phyloP scores from a whole-genome alignment of 2,888 invertebrate genomes.

The Aradus depressus region DNA sequence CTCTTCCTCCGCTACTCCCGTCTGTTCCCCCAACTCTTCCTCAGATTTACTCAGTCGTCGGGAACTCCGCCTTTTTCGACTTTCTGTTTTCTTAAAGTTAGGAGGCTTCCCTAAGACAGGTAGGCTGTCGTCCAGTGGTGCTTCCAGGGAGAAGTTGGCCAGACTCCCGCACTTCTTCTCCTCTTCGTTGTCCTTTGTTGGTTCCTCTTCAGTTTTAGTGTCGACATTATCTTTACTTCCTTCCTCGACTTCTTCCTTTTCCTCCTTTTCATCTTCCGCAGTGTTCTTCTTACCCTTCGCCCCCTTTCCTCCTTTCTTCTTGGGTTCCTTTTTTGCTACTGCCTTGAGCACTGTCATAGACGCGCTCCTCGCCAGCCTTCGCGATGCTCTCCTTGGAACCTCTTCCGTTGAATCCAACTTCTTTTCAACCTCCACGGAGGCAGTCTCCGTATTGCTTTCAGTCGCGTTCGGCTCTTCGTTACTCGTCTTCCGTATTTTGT shows the following conservation, averaged over 20 bases:
- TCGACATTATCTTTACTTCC: background rate
- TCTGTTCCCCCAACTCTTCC: slow-evolving; percentile 6
- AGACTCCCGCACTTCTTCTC: slow-evolving; percentile 3
- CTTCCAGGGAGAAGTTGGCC: slow-evolving; percentile 21
- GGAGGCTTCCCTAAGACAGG: background rate
- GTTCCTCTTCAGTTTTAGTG: slow-evolving; percentile 24
- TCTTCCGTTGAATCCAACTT: no score
- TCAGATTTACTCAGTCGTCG: slow-evolving; percentile 9
- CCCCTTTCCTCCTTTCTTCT: background rate
- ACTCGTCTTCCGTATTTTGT: slow-evolving; percentile 28
- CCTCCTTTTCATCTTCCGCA: slow-evolving; percentile 1
- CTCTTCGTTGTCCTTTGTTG: slow-evolving; percentile 31
- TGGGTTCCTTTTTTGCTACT: slow-evolving; percentile 1
- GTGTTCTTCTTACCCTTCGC: slow-evolving; percentile 5
- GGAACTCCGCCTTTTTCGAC: slow-evolving; percentile 14
- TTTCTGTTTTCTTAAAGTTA: slow-evolving; percentile 5
- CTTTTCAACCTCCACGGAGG: slow-evolving; percentile 3
- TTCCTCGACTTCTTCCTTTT: slow-evolving; percentile 3
- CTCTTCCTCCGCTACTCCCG: slow-evolving; percentile 20
- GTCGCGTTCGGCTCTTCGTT: slow-evolving; percentile 34
- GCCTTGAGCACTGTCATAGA: background rate
- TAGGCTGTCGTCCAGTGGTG: slow-evolving; percentile 1
- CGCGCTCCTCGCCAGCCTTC: no score
- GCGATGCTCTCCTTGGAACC: no score
- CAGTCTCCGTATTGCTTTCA: slow-evolving; percentile 13